A percentile compares a stretch with the other conserved stretches of the same genome.
Evolutionary conservation across 2,113 vertebrate species (phyloP).

Genomic region (Barbus barbus): DNA sequence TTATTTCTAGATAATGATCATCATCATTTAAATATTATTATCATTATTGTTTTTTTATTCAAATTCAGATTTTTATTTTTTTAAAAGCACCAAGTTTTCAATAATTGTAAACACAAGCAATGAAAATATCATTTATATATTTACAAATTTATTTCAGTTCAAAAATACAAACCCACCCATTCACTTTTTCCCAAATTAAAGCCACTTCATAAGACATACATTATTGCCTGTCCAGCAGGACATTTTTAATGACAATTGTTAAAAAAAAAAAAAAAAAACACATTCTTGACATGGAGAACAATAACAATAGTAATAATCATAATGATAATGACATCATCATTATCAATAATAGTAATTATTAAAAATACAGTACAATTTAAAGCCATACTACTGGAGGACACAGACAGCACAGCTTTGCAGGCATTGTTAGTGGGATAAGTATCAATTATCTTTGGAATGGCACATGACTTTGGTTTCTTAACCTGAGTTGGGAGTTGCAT

Average conservation of each 20-base stretch:
- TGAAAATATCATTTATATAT: conserved; percentile 73
- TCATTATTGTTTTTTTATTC: conserved; percentile 59
- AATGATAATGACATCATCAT: conserved; percentile 69
- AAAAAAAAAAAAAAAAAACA: conserved; percentile 60
- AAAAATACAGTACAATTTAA: conserved; percentile 60
- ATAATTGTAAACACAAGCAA: conserved; percentile 69
- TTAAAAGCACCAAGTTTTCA: conserved; percentile 64
- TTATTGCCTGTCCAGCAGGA: conserved; percentile 83
- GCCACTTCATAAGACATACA: conserved; percentile 71
- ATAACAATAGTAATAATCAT: conserved; percentile 75
- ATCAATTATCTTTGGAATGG: conserved; percentile 58
- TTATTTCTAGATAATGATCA: conserved; percentile 63
- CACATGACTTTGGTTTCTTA: conserved; percentile 40
- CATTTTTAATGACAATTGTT: conserved; percentile 74
- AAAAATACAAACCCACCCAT: conserved; percentile 67
- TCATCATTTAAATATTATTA: conserved; percentile 70
- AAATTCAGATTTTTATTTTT: conserved; percentile 42
- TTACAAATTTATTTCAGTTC: conserved; percentile 74
- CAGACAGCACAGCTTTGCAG: conserved; percentile 56
- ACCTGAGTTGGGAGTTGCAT: conserved; percentile 25
- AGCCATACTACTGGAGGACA: conserved; percentile 54
- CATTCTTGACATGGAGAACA: conserved; percentile 72
- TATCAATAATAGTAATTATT: conserved; percentile 63
- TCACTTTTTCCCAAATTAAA: conserved; percentile 76
- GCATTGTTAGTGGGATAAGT: conserved; percentile 55